phyloP scores from a whole-genome alignment of 1,140 invertebrate genomes.

The Triops cancriformis region DNA sequence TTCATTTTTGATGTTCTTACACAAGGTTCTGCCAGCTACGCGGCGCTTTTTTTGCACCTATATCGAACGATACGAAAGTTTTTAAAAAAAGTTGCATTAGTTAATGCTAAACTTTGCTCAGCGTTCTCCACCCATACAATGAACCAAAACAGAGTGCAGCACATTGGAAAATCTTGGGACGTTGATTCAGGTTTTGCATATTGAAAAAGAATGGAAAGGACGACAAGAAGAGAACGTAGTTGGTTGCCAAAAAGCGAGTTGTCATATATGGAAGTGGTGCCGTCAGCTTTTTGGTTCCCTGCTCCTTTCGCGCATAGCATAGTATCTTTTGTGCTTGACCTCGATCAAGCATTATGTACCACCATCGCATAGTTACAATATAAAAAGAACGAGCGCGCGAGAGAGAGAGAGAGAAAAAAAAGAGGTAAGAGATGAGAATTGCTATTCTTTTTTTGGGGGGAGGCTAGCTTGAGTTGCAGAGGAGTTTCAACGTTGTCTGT shows the following conservation, averaged over 20 bases:
- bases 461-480: neutral
- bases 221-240: slow-evolving; percentile 15
- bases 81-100: neutral
- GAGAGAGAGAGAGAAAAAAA: neutral
- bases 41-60: slow-evolving; percentile 81
- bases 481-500: slow-evolving; percentile 13
- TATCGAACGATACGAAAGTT: slow-evolving; percentile 35
- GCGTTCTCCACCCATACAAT: too few species aligned
- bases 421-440: neutral
- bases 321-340: neutral
- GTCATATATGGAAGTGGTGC: slow-evolving; percentile 13
- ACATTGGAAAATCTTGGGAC: neutral
- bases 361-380: neutral
- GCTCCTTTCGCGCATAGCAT: neutral
- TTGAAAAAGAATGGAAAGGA: slow-evolving; percentile 15
- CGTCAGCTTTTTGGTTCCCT: neutral
- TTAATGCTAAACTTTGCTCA: neutral
- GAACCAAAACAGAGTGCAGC: neutral
- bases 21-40: slow-evolving; percentile 72
- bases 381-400: neutral
- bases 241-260: neutral
- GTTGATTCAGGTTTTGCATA: slow-evolving; percentile 8
- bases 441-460: neutral
- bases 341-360: slow-evolving; percentile 6
- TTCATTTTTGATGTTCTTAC: slow-evolving; percentile 80